These are phyloP conservation scores for Drosophila paracracens DNA, from an alignment of 2,888 invertebrate genomes.

Conservation along the genomic window DNA sequence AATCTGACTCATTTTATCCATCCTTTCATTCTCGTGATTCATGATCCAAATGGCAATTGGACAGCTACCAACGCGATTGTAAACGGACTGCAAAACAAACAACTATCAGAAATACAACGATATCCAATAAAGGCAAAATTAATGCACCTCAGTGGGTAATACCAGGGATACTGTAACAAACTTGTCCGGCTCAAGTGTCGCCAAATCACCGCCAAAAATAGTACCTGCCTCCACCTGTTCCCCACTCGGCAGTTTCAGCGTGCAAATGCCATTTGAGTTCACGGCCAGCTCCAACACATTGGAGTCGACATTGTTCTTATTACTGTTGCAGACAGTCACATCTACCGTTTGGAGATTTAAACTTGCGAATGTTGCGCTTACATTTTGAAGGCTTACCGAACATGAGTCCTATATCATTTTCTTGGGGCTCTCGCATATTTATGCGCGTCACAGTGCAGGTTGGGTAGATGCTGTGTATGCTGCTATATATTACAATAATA, in stretches of 20 bases:
- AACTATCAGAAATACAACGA: not conserved
- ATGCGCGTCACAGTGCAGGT: constrained; percentile 60
- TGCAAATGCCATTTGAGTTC: constrained; percentile 73
- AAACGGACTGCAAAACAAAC: constrained; percentile 70
- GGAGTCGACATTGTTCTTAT: constrained; percentile 46
- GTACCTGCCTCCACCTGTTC: constrained; percentile 58
- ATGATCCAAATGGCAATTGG: constrained; percentile 70
- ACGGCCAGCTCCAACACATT: constrained; percentile 69
- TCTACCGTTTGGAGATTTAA: constrained; percentile 54
- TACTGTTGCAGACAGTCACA: constrained; percentile 66
- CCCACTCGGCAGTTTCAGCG: constrained; percentile 64
- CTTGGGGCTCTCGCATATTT: constrained; percentile 74
- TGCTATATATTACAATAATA: constrained; percentile 27
- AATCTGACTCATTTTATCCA: constrained; percentile 49
- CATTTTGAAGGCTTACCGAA: constrained; percentile 72
- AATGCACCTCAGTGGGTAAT: constrained; percentile 82
- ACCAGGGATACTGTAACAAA: constrained; percentile 77
- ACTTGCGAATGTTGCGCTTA: not conserved
- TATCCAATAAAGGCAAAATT: not conserved
- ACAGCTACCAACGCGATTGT: constrained; percentile 82
- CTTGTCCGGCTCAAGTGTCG: constrained; percentile 72
- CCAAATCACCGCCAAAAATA: constrained; percentile 82
- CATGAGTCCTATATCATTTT: constrained; percentile 81
- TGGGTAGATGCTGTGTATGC: constrained; percentile 19
- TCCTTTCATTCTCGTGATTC: constrained; percentile 56